Evolutionary conservation across 1,140 invertebrate species (phyloP).

Genomic region (Drosophila sp.): DNA sequence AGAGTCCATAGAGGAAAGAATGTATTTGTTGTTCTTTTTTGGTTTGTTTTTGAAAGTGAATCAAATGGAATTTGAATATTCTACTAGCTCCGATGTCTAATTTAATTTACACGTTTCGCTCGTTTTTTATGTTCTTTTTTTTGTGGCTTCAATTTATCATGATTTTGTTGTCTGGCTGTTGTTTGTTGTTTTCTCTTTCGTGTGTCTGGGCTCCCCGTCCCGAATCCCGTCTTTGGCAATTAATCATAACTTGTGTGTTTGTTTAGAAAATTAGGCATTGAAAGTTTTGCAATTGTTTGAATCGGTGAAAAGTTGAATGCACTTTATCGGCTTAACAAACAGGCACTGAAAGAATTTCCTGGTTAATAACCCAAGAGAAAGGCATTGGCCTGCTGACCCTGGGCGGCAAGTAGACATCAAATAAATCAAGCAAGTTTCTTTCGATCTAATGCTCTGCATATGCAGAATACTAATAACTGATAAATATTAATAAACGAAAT

Average conservation of each 20-base stretch:
- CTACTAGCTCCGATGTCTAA: conserved; percentile 47
- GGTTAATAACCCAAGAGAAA: conserved; percentile 40
- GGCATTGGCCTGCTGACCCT: conserved; percentile 20
- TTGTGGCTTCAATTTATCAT: conserved; percentile 55
- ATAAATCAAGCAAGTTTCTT: conserved; percentile 73
- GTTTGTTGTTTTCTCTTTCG: conserved; percentile 39
- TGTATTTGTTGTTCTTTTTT: conserved; percentile 12
- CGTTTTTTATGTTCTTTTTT: conserved; percentile 44
- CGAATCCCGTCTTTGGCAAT: conserved; percentile 55
- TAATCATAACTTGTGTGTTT: conserved; percentile 50
- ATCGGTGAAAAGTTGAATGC: conserved; percentile 66
- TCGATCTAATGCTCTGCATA: conserved; percentile 22
- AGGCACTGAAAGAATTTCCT: conserved; percentile 32
- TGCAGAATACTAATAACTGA: conserved; percentile 36
- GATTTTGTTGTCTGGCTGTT: conserved; percentile 33
- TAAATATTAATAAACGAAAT: conserved; percentile 12
- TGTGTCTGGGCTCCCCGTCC: conserved; percentile 14
- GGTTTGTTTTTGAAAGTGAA: conserved; percentile 30
- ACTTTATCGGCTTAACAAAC: conserved; percentile 23
- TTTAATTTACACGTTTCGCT: conserved; percentile 62
- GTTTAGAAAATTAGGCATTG: conserved; percentile 33
- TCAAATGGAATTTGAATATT: conserved; percentile 25
- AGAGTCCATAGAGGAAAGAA: conserved; percentile 20
- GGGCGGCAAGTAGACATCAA: conserved; percentile 23
- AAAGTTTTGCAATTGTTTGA: conserved; percentile 25